Percentiles rank a stretch among this genome's conserved stretches.
Conservation (phyloP, 2,888 invertebrate species). For the Homarus gammarus region DNA sequence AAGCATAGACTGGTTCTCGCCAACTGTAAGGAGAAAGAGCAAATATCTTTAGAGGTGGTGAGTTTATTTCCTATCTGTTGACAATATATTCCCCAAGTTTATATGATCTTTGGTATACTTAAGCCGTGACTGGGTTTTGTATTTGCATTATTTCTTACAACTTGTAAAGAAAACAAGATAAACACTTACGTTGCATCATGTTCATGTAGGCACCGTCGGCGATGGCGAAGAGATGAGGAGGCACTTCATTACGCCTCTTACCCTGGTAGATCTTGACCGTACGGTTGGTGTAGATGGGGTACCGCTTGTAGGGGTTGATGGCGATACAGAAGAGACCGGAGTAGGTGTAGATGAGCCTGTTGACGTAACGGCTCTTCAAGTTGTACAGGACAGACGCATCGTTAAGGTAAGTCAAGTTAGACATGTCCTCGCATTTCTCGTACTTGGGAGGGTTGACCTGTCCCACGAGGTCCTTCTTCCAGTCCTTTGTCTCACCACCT, state of each 20-base stretch:
- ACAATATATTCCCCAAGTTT: not conserved
- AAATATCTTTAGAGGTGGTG: not conserved
- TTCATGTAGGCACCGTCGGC: conserved; percentile 99
- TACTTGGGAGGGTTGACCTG: conserved; percentile 99
- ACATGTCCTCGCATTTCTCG: conserved; percentile 99
- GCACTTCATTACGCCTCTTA: conserved; percentile 99
- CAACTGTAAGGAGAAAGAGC: conserved; percentile 35
- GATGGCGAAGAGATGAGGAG: conserved; percentile 99
- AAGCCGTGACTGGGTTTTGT: too few species aligned
- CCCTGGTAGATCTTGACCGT: conserved; percentile 99
- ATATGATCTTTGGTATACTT: not conserved
- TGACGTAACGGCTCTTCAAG: conserved; percentile 84
- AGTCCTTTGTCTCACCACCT: conserved; percentile 64
- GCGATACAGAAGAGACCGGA: conserved; percentile 99
- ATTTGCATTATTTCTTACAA: conserved; percentile 33
- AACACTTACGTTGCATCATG: conserved; percentile 95
- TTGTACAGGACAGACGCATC: conserved; percentile 99
- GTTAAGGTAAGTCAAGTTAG: conserved; percentile 99
- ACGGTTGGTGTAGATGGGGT: conserved; percentile 98
- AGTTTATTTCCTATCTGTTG: not conserved
- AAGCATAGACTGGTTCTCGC: conserved; percentile 64
- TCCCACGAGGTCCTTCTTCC: conserved; percentile 94
- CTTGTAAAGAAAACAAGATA: too few species aligned
- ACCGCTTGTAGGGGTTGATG: conserved; percentile 99
- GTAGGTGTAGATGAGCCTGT: conserved; percentile 88